Base-by-base conservation (phyloP, 2,797 vertebrate species). In the Sebastes hubbsi region DNA sequence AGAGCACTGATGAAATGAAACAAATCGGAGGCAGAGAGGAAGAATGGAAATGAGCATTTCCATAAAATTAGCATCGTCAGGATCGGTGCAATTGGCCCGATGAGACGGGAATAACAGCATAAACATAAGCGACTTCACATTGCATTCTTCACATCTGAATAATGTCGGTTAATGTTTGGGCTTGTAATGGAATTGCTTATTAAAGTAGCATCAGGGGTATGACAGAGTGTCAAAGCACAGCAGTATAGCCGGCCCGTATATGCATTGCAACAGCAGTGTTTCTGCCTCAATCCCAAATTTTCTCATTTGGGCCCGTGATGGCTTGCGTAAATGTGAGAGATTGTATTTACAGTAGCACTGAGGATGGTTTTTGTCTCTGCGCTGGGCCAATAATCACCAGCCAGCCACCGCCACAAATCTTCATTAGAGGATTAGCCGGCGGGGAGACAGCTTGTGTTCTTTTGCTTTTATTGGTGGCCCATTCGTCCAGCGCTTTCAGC, bases 401-500 rank as follows among this genome's bases (percentile, higher is more conserved):
- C 82, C 87, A 92, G 94, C 89, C 88, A 79, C 81, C 6, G 80
- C 90, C 91, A 94, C 94, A 95, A 92, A 95, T 96, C 95, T 96
- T 96, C 93, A 95, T 96, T 95, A 95, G 89, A 76, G 87, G 93
- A 95, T 95, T 94, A 95, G 92, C 87, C 87, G 69, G 76, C 84
- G 88, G 87, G 83, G 90, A 93, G 93, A 94, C 92, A 89, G 93
- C 92, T 89, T 90, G 88, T 88, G 90, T 91, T 89, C 89, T 89
- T 87, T 91, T 90, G 80, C 88, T 87, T 84, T 91, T 81, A 77
- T 88, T 87, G 85, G 88, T 81, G 66, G 76, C 83, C 65, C 76
- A 49, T 25, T 84, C 61, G 6, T 76, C 80, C 84, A 66, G 46
- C 6, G 52, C 78, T 83, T 74, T 78, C 87, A 72, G 82, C 78